Evolutionary conservation across 2,113 vertebrate genomes (phyloP), one percentile per base, ranked within the genome.

Genomic region (Parus major): DNA sequence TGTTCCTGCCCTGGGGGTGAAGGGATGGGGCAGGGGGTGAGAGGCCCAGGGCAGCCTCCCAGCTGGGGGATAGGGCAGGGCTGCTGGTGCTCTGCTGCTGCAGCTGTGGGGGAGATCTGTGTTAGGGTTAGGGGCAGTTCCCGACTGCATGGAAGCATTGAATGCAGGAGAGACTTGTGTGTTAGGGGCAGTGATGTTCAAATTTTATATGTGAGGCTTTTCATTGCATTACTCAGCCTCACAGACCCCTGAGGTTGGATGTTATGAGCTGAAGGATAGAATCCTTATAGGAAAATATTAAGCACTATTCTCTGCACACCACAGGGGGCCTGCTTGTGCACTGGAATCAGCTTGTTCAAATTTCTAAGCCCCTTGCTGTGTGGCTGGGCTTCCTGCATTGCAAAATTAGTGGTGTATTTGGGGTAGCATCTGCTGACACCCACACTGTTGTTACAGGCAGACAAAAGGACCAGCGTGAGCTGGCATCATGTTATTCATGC

Each of bases 361-460:
- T 72, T 89, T 82, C 81, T 72, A 49, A 95, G 61, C 73, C 47
- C 33, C 46, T 93, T 69, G 44, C 80, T 2, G 9, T 33, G 65
- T 69, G 53, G 22, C 31, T 87, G 57, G 22, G 31, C 41, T 86
- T 91, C 52, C 63, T 63, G 79, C 60, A 36, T 55, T 89, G 82
- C 24, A 35, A 49, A 84, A 86, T 76, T 82, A 83, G 64, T 19
- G 11, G 31, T 5, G 5, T 53, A 47, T 86, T 91, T 90, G 52
- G 68, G 53, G 76, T 78, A 69, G 46, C 70, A 68, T 90, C 86
- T 96, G 86, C 42, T 88, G 63, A 59, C 81, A 79, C 61, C 46
- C 7, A 4, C 21, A 10, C 24, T 78, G 33, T 39, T 78, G 66
- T 44, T 61, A 39, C 42, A 79, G n/a, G 65, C 85, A 68, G 53